Conservation (phyloP, 2,797 vertebrate genomes). For the Eidolon dupreanum region DNA sequence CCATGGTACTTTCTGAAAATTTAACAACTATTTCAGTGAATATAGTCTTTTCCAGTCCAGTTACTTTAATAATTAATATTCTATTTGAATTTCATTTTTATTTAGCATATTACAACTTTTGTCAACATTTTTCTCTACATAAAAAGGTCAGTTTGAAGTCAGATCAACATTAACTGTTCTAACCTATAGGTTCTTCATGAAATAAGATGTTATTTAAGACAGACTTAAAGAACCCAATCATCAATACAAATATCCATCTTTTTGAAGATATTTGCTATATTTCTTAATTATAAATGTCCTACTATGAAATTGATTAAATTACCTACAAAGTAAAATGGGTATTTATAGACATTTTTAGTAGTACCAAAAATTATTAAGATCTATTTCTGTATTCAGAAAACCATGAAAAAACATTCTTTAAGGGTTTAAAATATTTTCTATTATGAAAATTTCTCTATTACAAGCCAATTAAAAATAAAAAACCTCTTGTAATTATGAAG, state of each 20-base stretch:
- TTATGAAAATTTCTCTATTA: slow-evolving; percentile 41
- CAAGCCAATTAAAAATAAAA: background rate
- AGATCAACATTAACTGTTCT: background rate
- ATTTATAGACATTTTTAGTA: background rate
- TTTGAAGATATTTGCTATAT: background rate
- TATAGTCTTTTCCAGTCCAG: slow-evolving; percentile 65
- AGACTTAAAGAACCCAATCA: background rate
- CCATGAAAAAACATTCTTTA: slow-evolving; percentile 2
- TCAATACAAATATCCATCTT: background rate
- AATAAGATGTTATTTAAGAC: slow-evolving; percentile 33
- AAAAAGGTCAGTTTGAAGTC: slow-evolving; percentile 77
- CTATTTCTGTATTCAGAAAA: slow-evolving; percentile 15
- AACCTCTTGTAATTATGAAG: background rate
- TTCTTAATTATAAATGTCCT: background rate
- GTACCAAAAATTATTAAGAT: slow-evolving; percentile 28
- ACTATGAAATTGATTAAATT: slow-evolving; percentile 27
- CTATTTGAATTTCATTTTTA: slow-evolving; percentile 66
- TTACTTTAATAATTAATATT: slow-evolving; percentile 74
- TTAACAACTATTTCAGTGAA: slow-evolving; percentile 77
- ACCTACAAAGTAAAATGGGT: background rate
- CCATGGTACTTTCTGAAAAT: slow-evolving; percentile 81
- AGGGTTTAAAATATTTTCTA: slow-evolving; percentile 44
- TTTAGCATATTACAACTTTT: slow-evolving; percentile 58
- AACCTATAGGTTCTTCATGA: slow-evolving; percentile 38
- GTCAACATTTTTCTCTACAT: slow-evolving; percentile 61